A percentile compares a stretch with the other conserved stretches of the same genome.
Conservation (phyloP, 2,888 invertebrate species). For the Ennomos quercinarius region DNA sequence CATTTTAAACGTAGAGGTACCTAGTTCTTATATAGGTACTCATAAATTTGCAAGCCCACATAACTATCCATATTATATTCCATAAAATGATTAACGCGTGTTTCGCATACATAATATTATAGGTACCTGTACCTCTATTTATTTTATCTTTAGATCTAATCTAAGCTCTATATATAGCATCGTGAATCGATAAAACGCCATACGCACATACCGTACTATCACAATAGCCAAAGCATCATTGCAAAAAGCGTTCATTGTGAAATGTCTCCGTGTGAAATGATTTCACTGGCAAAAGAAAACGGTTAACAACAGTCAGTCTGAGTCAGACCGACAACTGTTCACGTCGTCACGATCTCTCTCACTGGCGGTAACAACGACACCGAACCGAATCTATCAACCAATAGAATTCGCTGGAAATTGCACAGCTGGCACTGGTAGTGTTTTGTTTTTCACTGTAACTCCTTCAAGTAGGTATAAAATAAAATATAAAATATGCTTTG, state of each 20-base stretch:
- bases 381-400: slow-evolving; percentile 40
- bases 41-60: too few species aligned
- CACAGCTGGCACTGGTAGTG: slow-evolving; percentile 2
- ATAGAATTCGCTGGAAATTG: slow-evolving; percentile 56
- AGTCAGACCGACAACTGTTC: slow-evolving; percentile 68
- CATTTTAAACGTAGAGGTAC: too few species aligned
- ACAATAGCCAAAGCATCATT: slow-evolving; percentile 11
- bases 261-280: too few species aligned
- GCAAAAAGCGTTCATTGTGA: slow-evolving; percentile 4
- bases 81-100: background rate
- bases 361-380: slow-evolving; percentile 47
- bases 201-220: slow-evolving; percentile 1
- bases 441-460: slow-evolving; percentile 43
- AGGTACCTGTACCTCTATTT: too few species aligned
- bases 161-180: too few species aligned
- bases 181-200: slow-evolving; percentile 7
- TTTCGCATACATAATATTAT: background rate
- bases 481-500: too few species aligned
- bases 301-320: slow-evolving; percentile 60
- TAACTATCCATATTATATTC: background rate
- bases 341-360: slow-evolving; percentile 63
- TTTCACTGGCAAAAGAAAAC: slow-evolving; percentile 39
- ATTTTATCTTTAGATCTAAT: too few species aligned
- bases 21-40: too few species aligned
- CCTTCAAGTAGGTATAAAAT: slow-evolving; percentile 14